phyloP scores from a whole-genome alignment of 2,113 vertebrate species.

The Perognathus longimembris region DNA sequence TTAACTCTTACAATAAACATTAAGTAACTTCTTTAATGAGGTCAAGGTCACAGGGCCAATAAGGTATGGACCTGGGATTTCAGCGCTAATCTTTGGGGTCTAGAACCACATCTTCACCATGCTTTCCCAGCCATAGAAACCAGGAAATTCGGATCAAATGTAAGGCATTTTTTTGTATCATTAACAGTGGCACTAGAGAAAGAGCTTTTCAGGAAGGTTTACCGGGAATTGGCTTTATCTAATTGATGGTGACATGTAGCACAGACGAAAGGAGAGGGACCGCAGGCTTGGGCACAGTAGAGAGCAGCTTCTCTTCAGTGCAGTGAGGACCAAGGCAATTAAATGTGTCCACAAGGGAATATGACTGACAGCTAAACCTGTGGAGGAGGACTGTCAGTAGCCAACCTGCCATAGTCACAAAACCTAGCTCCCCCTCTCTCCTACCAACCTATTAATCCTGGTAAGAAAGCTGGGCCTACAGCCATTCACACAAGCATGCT shows the following conservation, averaged over 20 bases:
- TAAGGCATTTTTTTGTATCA: background rate
- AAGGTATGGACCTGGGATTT: background rate
- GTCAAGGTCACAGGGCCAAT: background rate
- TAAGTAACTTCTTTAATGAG: background rate
- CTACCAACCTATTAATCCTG: background rate
- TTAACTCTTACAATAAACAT: background rate
- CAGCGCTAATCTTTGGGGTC: background rate
- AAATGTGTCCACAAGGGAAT: background rate
- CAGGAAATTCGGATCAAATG: too few species aligned
- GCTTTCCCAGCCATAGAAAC: too few species aligned
- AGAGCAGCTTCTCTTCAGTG: background rate
- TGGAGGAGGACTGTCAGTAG: background rate
- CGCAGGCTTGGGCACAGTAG: background rate
- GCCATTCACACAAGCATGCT: background rate
- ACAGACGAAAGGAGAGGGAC: background rate
- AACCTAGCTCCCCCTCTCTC: background rate
- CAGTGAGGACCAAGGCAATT: background rate
- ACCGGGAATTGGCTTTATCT: background rate
- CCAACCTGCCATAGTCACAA: background rate
- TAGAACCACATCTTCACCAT: background rate
- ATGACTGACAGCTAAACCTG: background rate
- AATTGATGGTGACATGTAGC: background rate
- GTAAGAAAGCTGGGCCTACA: background rate
- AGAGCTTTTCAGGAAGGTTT: background rate
- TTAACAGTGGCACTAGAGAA: background rate